phyloP scores from a whole-genome alignment of 2,888 invertebrate species.

The Aproaerema taeniolella region DNA sequence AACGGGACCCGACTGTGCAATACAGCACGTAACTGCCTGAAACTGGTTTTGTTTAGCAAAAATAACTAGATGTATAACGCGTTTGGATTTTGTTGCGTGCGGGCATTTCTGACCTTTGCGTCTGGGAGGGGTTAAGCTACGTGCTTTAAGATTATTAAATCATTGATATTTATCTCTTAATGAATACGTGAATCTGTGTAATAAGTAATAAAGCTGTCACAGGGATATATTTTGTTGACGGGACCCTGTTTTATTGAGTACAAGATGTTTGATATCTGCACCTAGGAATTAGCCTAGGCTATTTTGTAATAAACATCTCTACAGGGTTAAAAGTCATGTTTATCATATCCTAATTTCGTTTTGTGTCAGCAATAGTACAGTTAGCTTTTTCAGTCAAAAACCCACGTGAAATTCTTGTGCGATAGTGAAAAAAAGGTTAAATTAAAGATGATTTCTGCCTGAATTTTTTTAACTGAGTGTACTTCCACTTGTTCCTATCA shows the following conservation, averaged over 20 bases:
- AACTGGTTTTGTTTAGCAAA: slow-evolving; percentile 67
- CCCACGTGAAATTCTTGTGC: no score
- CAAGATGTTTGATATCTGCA: not conserved
- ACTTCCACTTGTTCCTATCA: no score
- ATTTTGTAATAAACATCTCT: no score
- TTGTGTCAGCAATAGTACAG: no score
- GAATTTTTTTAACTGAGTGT: no score
- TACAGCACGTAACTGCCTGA: slow-evolving; percentile 44
- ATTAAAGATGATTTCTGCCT: no score
- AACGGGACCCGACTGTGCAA: slow-evolving; percentile 61
- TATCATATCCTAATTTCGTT: no score
- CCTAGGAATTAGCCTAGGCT: no score
- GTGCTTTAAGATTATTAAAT: slow-evolving; percentile 12
- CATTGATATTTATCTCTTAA: slow-evolving; percentile 12
- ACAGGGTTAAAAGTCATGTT: no score
- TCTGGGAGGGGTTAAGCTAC: slow-evolving; percentile 19
- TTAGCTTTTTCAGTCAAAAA: no score
- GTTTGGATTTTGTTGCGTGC: slow-evolving; percentile 45
- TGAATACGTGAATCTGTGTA: slow-evolving; percentile 7
- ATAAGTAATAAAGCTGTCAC: slow-evolving; percentile 8
- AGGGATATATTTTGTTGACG: not conserved
- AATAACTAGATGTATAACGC: slow-evolving; percentile 41
- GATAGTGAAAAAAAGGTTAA: no score
- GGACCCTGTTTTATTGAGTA: not conserved
- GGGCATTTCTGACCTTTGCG: slow-evolving; percentile 55